These are phyloP conservation scores for Crenuchus spilurus DNA, from an alignment of 2,797 vertebrate species.

Conservation along the genomic window DNA sequence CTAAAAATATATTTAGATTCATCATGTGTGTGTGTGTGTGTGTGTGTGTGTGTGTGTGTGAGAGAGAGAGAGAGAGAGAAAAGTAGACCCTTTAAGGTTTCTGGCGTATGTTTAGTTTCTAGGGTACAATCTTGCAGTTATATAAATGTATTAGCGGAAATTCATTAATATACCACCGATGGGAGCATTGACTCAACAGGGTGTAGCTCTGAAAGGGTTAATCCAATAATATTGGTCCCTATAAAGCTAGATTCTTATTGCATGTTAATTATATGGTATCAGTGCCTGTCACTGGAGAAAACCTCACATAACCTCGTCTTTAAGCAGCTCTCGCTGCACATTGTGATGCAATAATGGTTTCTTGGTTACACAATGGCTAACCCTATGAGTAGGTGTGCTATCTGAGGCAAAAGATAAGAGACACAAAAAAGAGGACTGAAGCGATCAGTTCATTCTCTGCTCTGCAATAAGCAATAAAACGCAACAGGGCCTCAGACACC, in stretches of 20 bases:
- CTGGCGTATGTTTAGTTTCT: too few relatives aligned
- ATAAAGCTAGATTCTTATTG: not conserved
- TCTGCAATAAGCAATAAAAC: constrained; percentile 77
- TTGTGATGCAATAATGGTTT: constrained; percentile 18
- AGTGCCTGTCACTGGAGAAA: not conserved
- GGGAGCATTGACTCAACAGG: too few relatives aligned
- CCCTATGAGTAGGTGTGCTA: constrained; percentile 29
- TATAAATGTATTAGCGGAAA: too few relatives aligned
- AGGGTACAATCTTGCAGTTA: too few relatives aligned
- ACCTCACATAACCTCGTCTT: constrained; percentile 26
- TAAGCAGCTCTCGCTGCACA: not conserved
- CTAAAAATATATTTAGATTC: too few relatives aligned
- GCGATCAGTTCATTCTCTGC: constrained; percentile 69
- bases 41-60: too few relatives aligned
- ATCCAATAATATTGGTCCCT: not conserved
- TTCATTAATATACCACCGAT: too few relatives aligned
- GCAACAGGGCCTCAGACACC: constrained; percentile 70
- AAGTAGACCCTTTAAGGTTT: too few relatives aligned
- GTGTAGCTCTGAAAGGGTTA: not conserved
- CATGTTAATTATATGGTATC: constrained; percentile 24
- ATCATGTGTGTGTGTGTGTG: too few relatives aligned
- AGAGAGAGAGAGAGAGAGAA: too few relatives aligned
- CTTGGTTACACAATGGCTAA: constrained; percentile 19
- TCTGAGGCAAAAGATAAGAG: constrained; percentile 38
- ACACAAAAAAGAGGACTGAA: constrained; percentile 60